Base-by-base conservation (phyloP, 2,888 invertebrate genomes). In the Pyrochroa serraticornis region DNA sequence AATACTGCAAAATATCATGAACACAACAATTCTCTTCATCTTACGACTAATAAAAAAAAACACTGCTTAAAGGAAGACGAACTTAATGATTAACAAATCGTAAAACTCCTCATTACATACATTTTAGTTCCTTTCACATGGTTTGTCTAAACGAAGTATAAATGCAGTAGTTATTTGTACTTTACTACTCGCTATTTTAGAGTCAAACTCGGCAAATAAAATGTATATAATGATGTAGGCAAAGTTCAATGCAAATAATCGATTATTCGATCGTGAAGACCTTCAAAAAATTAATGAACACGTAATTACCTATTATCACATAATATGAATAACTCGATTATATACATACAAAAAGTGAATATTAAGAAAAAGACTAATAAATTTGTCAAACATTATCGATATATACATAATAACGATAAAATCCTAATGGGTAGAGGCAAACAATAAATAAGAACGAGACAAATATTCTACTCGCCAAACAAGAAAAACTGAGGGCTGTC, bases 21-120 rank as follows among this genome's bases (percentile, higher is more conserved):
- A 79, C 78, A 78, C 78, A 79, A 79, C 79, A 79, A 79, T 79
- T 79, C 79, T 78, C 79, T 75, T 72, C 71, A 75, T 77, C 75
- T 76, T 72, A 76, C 75, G 73, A 75, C 75, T 64, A 63, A 57
- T 45, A 54, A 36, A 22, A 22, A 45, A 14, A 56, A 54, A 54
- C 56, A 51, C 58, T 46, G 46, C 14, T 5, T 22, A 22, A 22
- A 47, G 60, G 58, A 61, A 61, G 61, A 58, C 60, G 10, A 47
- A 56, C 3, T 2, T 43, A 46, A 58, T 45, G 46, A 53, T 53
- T 31, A 45, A 52, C 52, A 39, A 46, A 41, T 37, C 39, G 22
- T 41, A 45, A 31, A 42, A 30, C 39, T 39, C n/a, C 8, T 41
- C 22, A 22, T 22, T 22, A 22, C 22, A 22, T 22, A 22, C 22